Evolutionary conservation across 2,797 vertebrate genomes (phyloP).

Genomic region (Chrysocyon brachyurus): DNA sequence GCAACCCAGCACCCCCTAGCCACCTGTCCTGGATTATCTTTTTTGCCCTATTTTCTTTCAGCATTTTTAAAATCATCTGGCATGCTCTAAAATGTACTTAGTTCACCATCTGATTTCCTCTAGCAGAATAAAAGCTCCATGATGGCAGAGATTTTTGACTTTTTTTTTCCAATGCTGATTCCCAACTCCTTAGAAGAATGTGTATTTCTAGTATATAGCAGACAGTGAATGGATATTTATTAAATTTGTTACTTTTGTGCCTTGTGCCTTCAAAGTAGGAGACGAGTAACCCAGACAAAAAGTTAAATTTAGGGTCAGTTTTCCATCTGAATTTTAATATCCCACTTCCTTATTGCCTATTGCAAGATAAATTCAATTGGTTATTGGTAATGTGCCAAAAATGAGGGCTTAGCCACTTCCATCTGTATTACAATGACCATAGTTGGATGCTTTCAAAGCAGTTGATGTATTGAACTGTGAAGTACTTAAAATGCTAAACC

Average conservation of each 20-base stretch:
- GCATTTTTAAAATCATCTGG: background rate
- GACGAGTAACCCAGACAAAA: background rate
- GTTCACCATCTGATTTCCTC: background rate
- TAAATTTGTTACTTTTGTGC: constrained; percentile 25
- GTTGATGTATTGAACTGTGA: background rate
- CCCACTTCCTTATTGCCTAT: background rate
- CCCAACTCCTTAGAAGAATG: background rate
- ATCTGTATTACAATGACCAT: background rate
- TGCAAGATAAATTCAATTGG: background rate
- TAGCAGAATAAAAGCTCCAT: background rate
- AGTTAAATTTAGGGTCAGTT: background rate
- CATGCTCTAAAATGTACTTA: background rate
- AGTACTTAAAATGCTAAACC: background rate
- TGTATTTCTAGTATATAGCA: background rate
- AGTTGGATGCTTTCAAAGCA: background rate
- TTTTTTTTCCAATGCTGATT: background rate
- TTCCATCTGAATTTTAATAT: constrained; percentile 28
- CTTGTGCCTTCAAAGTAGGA: constrained; percentile 3
- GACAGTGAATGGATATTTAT: background rate
- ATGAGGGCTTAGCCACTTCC: background rate
- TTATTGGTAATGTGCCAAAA: background rate
- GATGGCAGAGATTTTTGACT: background rate
- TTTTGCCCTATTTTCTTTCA: background rate
- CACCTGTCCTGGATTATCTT: background rate
- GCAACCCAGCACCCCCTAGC: no score